Conservation (phyloP, 2,888 invertebrate genomes). For the Meganola albula region DNA sequence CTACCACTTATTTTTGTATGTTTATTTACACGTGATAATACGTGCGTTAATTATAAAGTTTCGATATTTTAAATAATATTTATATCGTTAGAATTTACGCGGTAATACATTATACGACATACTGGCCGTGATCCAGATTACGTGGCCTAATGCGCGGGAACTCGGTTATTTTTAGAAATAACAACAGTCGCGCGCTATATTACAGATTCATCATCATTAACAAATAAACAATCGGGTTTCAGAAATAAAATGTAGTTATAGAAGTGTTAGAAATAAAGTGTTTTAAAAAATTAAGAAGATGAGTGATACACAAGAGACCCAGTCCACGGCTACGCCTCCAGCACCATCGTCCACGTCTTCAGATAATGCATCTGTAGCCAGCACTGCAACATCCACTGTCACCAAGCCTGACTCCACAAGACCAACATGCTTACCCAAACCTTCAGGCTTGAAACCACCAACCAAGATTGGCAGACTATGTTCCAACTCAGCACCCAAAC, state of each 20-base stretch:
- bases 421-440: constrained; percentile 68
- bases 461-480: constrained; percentile 83
- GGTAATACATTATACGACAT: constrained; percentile 39
- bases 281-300: constrained; percentile 42
- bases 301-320: constrained; percentile 58
- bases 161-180: constrained; percentile 73
- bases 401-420: constrained; percentile 45
- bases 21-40: constrained; percentile 21
- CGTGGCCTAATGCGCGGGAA: constrained; percentile 73
- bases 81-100: not conserved
- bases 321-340: constrained; percentile 36
- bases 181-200: constrained; percentile 53
- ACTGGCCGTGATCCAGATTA: constrained; percentile 75
- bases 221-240: constrained; percentile 35
- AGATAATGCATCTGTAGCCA: constrained; percentile 49
- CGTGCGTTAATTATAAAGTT: no score
- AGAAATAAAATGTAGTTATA: constrained; percentile 31
- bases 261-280: constrained; percentile 32
- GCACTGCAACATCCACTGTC: constrained; percentile 46
- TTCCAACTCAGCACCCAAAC: constrained; percentile 80
- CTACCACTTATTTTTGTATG: constrained; percentile 12
- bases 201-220: constrained; percentile 47
- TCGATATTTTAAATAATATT: no score
- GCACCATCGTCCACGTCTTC: constrained; percentile 52
- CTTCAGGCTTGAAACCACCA: constrained; percentile 80